Evolutionary conservation across 2,113 vertebrate species (phyloP).

Genomic region (Dendropsophus ebraccatus): DNA sequence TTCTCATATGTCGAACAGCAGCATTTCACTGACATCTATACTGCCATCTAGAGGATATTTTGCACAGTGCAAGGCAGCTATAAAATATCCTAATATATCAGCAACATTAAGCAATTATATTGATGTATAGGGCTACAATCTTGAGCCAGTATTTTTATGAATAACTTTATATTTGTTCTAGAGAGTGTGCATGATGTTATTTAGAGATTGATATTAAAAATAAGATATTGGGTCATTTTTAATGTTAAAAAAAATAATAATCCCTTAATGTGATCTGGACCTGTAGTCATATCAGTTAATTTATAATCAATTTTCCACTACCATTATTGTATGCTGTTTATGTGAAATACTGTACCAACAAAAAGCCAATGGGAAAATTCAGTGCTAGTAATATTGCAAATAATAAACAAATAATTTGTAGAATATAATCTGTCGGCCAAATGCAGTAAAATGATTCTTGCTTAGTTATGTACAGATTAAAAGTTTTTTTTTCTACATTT

Average conservation of each 20-base stretch:
- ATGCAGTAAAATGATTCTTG: not conserved
- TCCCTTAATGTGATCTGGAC: not conserved
- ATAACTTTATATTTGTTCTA: not conserved
- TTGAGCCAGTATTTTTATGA: not conserved
- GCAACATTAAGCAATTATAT: slow-evolving; percentile 8
- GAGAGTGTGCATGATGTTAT: slow-evolving; percentile 3
- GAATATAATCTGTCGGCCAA: not conserved
- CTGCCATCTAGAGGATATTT: slow-evolving; percentile 45
- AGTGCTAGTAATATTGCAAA: not conserved
- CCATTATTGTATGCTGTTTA: not conserved
- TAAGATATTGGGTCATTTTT: slow-evolving; percentile 12
- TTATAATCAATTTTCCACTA: slow-evolving; percentile 6
- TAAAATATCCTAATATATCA: not conserved
- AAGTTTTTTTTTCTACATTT: not conserved
- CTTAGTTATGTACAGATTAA: not conserved
- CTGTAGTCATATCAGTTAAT: slow-evolving; percentile 13
- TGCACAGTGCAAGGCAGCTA: not conserved
- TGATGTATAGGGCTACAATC: not conserved
- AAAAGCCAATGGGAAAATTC: not conserved
- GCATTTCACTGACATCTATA: not conserved
- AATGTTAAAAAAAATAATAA: not conserved
- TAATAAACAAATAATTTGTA: not conserved
- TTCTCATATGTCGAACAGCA: not conserved
- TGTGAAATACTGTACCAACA: not conserved
- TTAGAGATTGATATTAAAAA: not conserved